Base-by-base conservation (phyloP, 2,113 vertebrate species). In the Fulica atra region DNA sequence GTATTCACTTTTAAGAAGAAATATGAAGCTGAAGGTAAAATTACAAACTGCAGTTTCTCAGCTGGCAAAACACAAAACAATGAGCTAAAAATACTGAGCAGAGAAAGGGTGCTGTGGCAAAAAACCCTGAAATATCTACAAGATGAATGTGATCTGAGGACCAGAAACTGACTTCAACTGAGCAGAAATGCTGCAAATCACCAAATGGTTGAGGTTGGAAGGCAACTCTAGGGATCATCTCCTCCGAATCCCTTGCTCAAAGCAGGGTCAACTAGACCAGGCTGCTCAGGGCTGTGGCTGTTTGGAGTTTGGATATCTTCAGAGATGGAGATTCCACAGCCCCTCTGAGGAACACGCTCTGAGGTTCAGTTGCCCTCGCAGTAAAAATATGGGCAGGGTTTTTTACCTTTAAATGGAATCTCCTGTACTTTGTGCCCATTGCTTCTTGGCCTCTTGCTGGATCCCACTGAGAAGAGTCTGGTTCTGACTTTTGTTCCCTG, bases 1-100 rank as follows among this genome's bases (percentile, higher is more conserved):
- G 98, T 98, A 98, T 98, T 98, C 97, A 96, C 97, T 98, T 98
- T 98, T 98, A 98, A 98, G 97, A 98, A 98, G 98, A 98, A 98
- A 98, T 98, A 95, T 98, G 98, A 98, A 97, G 96, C 98, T 97
- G 94, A 96, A 98, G 98, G 98, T 98, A 98, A 98, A 98, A 98
- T 98, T 98, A 98, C 98, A 98, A 97, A 97, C 97, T 97, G 89
- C 93, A 97, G 97, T 97, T 98, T 98, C 96, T 98, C 96, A 60
- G 97, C 98, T 98, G 97, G 98, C 98, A 98, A 97, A 98, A 98
- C 94, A 98, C 97, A 98, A 98, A 98, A 98, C 98, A 98, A 98
- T 98, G 97, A 98, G 91, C 98, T 98, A 98, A 98, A 98, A 98
- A 98, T 98, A 98, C 97, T 77, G 80, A 97, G 93, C 88, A 89